A percentile compares a stretch with the other conserved stretches of the same genome.
Evolutionary conservation across 2,113 vertebrate genomes (phyloP).

Genomic region (Promerops cafer): DNA sequence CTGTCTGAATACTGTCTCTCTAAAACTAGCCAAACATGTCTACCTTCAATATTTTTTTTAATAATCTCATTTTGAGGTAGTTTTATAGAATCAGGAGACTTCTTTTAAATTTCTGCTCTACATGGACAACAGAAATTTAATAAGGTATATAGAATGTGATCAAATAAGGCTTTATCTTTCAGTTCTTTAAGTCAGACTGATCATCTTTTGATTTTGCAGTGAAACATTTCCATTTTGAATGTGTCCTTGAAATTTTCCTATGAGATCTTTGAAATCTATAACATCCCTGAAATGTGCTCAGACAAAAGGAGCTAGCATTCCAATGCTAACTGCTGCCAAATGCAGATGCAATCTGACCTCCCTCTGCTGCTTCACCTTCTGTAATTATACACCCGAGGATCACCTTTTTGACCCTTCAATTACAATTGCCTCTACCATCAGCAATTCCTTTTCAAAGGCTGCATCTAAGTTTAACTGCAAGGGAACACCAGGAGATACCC

Average conservation of each 20-base stretch:
- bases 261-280: neutral
- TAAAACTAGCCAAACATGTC: neutral
- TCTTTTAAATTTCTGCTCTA: neutral
- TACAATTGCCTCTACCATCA: neutral
- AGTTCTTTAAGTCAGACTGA: neutral
- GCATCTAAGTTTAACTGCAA: conserved; percentile 19
- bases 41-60: neutral
- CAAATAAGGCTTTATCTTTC: neutral
- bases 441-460: neutral
- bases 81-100: neutral
- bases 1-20: neutral
- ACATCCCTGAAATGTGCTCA: neutral
- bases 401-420: conserved; percentile 12
- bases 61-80: neutral
- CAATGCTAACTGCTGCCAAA: neutral
- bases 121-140: neutral
- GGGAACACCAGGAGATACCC: conserved; percentile 22
- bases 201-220: neutral
- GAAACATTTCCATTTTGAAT: neutral
- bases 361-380: conserved; percentile 10
- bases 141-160: neutral
- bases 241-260: neutral
- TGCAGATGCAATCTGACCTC: conserved; percentile 17
- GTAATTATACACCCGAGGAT: conserved; percentile 30
- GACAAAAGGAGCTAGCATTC: neutral